Base-by-base conservation (phyloP, 2,113 vertebrate species). In the Cephalopholis sonnerati region DNA sequence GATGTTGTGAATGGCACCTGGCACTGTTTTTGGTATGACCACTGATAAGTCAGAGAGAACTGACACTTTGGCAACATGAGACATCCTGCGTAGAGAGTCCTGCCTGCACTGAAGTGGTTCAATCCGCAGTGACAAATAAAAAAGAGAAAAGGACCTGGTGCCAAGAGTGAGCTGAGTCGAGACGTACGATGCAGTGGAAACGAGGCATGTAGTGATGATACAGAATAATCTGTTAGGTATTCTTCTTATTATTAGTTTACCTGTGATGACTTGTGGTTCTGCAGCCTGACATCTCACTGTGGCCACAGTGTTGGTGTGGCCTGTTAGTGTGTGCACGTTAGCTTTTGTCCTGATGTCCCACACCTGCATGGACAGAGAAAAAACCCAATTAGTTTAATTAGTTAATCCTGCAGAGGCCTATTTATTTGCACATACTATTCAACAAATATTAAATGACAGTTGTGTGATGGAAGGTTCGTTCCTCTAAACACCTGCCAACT, bases 311-410 rank as follows among this genome's bases (percentile, higher is more conserved):
- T 99, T 99, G 63, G 98, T 99, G 89, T 99, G 97, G 63, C 98
- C 98, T 0, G 97, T 95, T 0, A 99, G 94, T 0, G 98, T 99
- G 94, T 99, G 98, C 22, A 98, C 98, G 15, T 99, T 98, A 27
- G 98, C 98, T 94, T 99, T 99, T 0, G 97, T 97, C 81, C 98
- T 95, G 79, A 99, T 97, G 93, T 99, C 98, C 98, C 98, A 99
- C 44, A 99, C 98, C 98, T 99, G 68, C 46, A 80, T 13, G 7
- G 1, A 50, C 7, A 50, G 20, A 59, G 3, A 62, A 36, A 12
- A 79, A 50, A 48, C n/a, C 36, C 17, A 55, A 16, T 73, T 4
- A 22, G 5, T 18, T 16, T 1, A 24, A 25, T 7, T 16, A 41
- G n/a, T 59, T 2, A 62, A 25, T 51, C 39, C 13, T 20, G 7